Base-by-base conservation (phyloP, 2,113 vertebrate species). In the Aspiorhynchus laticeps region DNA sequence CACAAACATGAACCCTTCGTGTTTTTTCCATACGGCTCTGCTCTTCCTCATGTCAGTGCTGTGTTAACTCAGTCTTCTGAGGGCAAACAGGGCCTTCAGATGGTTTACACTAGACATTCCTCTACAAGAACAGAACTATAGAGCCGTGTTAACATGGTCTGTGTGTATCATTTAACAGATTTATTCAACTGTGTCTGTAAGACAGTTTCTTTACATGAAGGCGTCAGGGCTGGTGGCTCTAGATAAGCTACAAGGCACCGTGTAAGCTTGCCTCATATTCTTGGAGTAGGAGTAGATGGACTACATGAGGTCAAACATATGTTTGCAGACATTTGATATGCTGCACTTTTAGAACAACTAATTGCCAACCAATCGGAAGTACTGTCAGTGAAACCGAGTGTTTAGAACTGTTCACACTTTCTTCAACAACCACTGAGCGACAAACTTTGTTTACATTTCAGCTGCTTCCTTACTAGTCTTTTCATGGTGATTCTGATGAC, bases 21-120 rank as follows among this genome's bases (percentile, higher is more conserved):
- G 17, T 59, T 77, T 51, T 80, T 80, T 36, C 51, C 77, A 80
- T 38, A 36, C 28, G 10, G 31, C 59, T 87, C 56, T 83, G 85
- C 79, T 26, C 76, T 78, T 53, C 41, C 26, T 53, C 76, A 59
- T 63, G 53, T 24, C 36, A 28, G 24, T 79, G 28, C 76, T 78
- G 46, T 19, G 38, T 59, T 79, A 33, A 56, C 15, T 79, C 17
- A 79, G 73, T 41, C 17, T 56, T 78, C 15, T 11, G 28, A 33
- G 51, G 33, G 77, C 77, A 81, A 43, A 43, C 24, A 78, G 51
- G 9, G 17, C 56, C 88, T 85, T 84, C 82, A 67, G 82, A 76
- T 78, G 79, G 86, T 88, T 89, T 90, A 87, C 75, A 53, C 56
- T 85, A 76, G 51, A 85, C 82, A 88, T 90, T 90, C 85, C 61